Base-by-base conservation (phyloP, 2,797 vertebrate genomes). In the Channallabes apus region DNA sequence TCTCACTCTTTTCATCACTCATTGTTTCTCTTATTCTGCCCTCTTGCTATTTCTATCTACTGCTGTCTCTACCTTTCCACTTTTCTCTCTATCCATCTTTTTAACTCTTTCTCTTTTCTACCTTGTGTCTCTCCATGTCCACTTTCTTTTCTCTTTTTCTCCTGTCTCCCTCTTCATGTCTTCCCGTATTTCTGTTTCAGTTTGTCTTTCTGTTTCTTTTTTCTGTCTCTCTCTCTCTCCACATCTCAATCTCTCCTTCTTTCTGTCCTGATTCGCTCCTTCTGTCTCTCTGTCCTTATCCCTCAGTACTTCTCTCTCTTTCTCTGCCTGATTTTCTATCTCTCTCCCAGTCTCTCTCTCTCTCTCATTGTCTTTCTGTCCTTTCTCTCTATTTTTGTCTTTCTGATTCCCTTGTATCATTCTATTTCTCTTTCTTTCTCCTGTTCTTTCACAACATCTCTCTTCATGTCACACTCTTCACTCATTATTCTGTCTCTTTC, bases 91-190 rank as follows among this genome's bases (percentile, higher is more conserved):
- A 14, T 51, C 46, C 46, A 51, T 62, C 41, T 46, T 46, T 46
- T 3, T 41, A 41, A 5, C 38, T 38, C 38, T 38, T 41, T 41
- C 38, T 7, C 38, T 41, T 41, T 41, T 41, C 0, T 20, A 24
- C 61, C 24, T 59, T 59, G 17, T 5, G 58, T 59, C 58, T 24
- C 20, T 4, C 22, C 59, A 18, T 0, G 1, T 8, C n/a, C 22
- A 11, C 82, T 87, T 88, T 20, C 46, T 27, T 77, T 59, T 24
- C 61, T 84, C 24, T 9, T 17, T 79, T 32, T 38, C 46, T 51
- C 46, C 2, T 51, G 51, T 3, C 51, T 14, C 12, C 51, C 51
- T 14, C 51, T 51, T 51, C 2, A 29, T 86, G 58, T 88, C 80
- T 32, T 61, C 2, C 20, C 6, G 22, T 61, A 18, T 61, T 22